Percentiles rank a stretch among this genome's conserved stretches.
Conservation (phyloP, 2,888 invertebrate species). For the Habrosyne pyritoides region DNA sequence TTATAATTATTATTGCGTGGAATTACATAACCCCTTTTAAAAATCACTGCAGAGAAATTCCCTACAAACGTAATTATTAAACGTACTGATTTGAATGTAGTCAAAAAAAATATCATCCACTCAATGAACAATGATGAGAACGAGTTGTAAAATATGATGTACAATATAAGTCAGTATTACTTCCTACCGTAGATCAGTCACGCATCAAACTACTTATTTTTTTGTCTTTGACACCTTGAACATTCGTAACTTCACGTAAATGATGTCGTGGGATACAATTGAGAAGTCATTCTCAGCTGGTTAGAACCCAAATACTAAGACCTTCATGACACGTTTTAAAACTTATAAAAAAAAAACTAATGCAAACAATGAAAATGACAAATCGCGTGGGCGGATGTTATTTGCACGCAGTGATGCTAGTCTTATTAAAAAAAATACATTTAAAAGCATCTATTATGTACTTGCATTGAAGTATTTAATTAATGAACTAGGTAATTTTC, state of each 20-base stretch:
- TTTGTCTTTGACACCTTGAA: constrained; percentile 45
- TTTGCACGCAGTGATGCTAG: background rate
- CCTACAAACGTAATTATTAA: too few relatives aligned
- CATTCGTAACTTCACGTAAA: constrained; percentile 23
- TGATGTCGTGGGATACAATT: constrained; percentile 32
- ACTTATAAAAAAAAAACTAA: constrained; percentile 16
- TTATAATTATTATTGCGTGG: too few relatives aligned
- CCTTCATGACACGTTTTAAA: constrained; percentile 14
- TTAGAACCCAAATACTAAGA: constrained; percentile 19
- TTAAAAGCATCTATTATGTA: too few relatives aligned
- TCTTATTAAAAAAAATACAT: too few relatives aligned
- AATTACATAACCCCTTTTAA: too few relatives aligned
- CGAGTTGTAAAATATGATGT: too few relatives aligned
- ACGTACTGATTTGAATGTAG: too few relatives aligned
- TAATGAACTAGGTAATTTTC: too few relatives aligned
- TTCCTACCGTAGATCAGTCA: constrained; percentile 31
- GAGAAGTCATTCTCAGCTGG: constrained; percentile 15
- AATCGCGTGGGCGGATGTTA: background rate
- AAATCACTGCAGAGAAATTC: too few relatives aligned
- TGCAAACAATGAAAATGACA: constrained; percentile 14
- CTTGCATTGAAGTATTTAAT: too few relatives aligned
- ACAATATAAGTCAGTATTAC: constrained; percentile 29
- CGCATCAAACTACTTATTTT: constrained; percentile 40
- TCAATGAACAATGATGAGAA: too few relatives aligned
- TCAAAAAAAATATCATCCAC: background rate